phyloP scores from a whole-genome alignment of 2,113 vertebrate species.

The Cyrtonyx montezumae region DNA sequence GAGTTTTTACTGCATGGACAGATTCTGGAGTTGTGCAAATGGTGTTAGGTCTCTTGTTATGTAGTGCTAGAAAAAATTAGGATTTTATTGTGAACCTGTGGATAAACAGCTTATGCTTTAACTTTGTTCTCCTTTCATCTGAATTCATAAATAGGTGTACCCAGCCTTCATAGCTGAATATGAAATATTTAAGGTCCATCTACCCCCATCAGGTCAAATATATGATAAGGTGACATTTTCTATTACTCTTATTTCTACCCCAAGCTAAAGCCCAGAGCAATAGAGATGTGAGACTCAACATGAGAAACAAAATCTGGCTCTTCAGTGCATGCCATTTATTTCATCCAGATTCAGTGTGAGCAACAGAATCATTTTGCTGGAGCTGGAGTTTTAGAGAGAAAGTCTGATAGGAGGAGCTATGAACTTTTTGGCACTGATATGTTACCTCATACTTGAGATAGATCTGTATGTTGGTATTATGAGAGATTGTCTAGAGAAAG shows the following conservation, averaged over 20 bases:
- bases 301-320: neutral
- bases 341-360: neutral
- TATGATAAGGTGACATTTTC: neutral
- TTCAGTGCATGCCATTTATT: neutral
- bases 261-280: neutral
- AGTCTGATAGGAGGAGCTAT: neutral
- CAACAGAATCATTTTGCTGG: neutral
- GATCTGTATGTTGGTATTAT: neutral
- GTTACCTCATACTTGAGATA: neutral
- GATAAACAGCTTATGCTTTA: neutral
- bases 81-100: neutral
- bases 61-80: neutral
- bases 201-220: neutral
- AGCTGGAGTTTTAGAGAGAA: neutral
- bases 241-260: constrained; percentile 8
- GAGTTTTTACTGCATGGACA: neutral
- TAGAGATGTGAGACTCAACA: neutral
- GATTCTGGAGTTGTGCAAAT: neutral
- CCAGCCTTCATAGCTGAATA: neutral
- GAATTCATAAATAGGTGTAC: neutral
- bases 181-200: constrained; percentile 18
- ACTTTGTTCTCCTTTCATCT: neutral
- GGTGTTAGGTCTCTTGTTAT: neutral
- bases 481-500: neutral
- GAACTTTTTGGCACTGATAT: neutral